phyloP scores from a whole-genome alignment of 2,113 vertebrate genomes.

The Sprattus sprattus region DNA sequence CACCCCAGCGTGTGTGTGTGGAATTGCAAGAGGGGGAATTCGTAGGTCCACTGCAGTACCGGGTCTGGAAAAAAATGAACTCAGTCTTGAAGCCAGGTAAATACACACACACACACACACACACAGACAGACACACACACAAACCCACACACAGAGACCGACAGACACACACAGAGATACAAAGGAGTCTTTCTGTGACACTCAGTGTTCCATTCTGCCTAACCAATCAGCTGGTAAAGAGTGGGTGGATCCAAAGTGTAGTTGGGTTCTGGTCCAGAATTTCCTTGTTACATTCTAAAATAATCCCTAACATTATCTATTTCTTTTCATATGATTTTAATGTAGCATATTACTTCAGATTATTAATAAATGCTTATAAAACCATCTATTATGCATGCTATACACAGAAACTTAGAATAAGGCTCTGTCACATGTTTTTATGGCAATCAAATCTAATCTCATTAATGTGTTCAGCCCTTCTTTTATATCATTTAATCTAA shows the following conservation, averaged over 20 bases:
- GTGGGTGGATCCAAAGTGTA: too few species aligned
- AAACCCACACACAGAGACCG: background rate
- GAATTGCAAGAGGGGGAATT: slow-evolving; percentile 62
- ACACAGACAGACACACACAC: slow-evolving; percentile 26
- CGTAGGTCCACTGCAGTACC: slow-evolving; percentile 69
- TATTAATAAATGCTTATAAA: background rate
- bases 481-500: background rate
- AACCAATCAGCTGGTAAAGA: too few species aligned
- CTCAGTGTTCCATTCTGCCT: too few species aligned
- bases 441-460: background rate
- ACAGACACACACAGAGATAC: too few species aligned
- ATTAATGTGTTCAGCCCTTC: background rate
- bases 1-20: slow-evolving; percentile 50
- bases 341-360: background rate
- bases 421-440: background rate
- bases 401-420: background rate
- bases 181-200: background rate
- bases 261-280: background rate
- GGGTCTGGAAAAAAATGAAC: slow-evolving; percentile 68
- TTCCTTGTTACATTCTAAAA: background rate
- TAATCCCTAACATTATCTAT: too few species aligned
- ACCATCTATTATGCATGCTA: background rate
- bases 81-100: slow-evolving; percentile 63
- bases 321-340: too few species aligned
- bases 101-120: slow-evolving; percentile 3